Evolutionary conservation across 2,888 invertebrate genomes (phyloP), one percentile per base, ranked within the genome.

Genomic region (Palloptera scutellata): DNA sequence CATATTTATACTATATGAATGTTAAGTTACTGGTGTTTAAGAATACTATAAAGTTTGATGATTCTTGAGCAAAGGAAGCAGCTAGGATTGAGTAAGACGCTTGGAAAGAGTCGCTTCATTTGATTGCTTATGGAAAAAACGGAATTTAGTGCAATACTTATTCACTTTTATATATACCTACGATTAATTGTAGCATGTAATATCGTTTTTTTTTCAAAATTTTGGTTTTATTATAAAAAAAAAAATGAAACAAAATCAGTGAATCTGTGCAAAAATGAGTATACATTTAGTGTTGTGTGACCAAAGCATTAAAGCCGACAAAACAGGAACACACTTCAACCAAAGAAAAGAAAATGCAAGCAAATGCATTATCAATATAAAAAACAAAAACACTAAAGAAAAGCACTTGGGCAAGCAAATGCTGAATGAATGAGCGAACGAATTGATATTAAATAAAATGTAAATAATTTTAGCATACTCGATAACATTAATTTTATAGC

Each of bases 401-500:
- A 11, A 9, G 13, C 64, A 45, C 43, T 48, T 6, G 12, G 13
- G 13, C 20, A 12, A 9, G 19, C 43, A 59, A 42, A 6, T 17
- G 60, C 19, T 40, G 30, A 30, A 40, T 19, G 48, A 30, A 55
- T 45, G 48, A 40, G 8, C 58, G 42, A 41, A 41, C 41, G 51
- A 59, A 61, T 60, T 43, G 57, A 30, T 62, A 65, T 66, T 65
- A 65, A 66, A 64, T 62, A 54, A 59, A 40, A 64, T 66, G 60
- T 66, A 61, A 66, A 61, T 66, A 60, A 17, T 66, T 64, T 61
- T 48, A 61, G 57, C 66, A 57, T 54, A 41, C 61, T 19, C 61
- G 66, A 51, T 61, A 66, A 66, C 61, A 66, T 66, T 53, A 66
- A 61, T 61, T 66, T 61, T 66, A 61, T 57, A 53, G 52, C 45